These are phyloP conservation scores for Podilymbus podiceps DNA, from an alignment of 2,113 vertebrate genomes.

Conservation along the genomic window DNA sequence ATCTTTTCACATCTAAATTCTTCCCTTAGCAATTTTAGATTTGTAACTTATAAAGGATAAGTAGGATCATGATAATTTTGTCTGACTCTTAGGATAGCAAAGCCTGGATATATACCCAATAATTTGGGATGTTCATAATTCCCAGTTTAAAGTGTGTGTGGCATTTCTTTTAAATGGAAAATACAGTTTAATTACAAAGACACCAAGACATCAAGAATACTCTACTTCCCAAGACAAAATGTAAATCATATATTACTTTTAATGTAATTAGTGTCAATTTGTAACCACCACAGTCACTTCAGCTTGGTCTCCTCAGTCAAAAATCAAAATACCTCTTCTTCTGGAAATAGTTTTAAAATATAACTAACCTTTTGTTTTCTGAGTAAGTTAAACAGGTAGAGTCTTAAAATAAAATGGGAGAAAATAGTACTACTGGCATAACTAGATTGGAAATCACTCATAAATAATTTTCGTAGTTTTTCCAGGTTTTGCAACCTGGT, in stretches of 20 bases:
- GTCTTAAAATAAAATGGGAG: not conserved
- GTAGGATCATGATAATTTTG: not conserved
- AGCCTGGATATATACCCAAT: not conserved
- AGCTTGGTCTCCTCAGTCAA: not conserved
- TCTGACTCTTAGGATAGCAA: not conserved
- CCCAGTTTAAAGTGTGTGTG: not conserved
- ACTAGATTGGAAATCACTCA: not conserved
- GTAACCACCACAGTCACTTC: not conserved
- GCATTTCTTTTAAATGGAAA: not conserved
- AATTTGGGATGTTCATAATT: not conserved
- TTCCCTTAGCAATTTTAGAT: not conserved
- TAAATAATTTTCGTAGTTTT: not conserved
- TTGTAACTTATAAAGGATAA: not conserved
- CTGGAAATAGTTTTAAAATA: not conserved
- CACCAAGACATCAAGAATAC: not conserved
- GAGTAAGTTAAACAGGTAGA: not conserved
- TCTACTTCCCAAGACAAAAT: not conserved
- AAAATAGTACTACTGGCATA: not conserved
- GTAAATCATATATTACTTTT: rapidly evolving
- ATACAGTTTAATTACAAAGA: not conserved
- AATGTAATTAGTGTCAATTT: not conserved
- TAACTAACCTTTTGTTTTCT: not conserved
- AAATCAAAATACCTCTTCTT: not conserved
- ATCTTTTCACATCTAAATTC: not conserved
- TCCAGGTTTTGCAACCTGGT: not conserved